A percentile compares a stretch with the other conserved stretches of the same genome.
These are phyloP conservation scores for Bujurquina vittata DNA, from an alignment of 2,113 vertebrate genomes.

Conservation along the genomic window DNA sequence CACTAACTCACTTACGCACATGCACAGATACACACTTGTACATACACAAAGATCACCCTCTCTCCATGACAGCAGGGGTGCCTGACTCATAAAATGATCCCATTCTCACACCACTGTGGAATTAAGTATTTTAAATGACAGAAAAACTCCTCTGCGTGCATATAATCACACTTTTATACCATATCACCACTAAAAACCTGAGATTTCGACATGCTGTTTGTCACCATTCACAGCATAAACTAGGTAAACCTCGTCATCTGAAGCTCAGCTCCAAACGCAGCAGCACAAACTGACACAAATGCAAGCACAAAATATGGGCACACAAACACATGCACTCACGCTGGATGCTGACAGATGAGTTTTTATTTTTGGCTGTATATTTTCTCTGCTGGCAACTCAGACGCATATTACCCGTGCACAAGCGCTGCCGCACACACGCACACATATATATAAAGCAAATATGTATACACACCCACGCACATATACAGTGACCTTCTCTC, in stretches of 20 bases:
- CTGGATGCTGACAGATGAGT: constrained; percentile 75
- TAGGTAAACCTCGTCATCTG: constrained; percentile 53
- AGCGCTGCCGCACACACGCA: constrained; percentile 29
- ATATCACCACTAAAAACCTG: constrained; percentile 17
- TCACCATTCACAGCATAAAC: constrained; percentile 50
- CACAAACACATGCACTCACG: constrained; percentile 44
- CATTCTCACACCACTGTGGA: constrained; percentile 24
- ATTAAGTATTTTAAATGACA: constrained; percentile 33
- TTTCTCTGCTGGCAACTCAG: constrained; percentile 73
- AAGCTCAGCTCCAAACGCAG: constrained; percentile 43
- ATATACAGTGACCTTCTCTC: constrained; percentile 73
- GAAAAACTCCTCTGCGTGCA: not conserved
- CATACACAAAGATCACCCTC: constrained; percentile 32
- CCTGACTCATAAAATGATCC: constrained; percentile 49
- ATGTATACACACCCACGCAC: constrained; percentile 51
- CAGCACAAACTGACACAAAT: constrained; percentile 58
- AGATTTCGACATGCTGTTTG: constrained; percentile 39
- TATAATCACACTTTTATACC: constrained; percentile 25
- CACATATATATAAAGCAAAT: constrained; percentile 54
- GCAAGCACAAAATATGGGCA: constrained; percentile 49
- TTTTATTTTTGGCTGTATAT: constrained; percentile 80
- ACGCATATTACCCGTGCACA: constrained; percentile 61
- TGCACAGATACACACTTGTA: constrained; percentile 44
- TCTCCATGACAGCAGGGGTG: constrained; percentile 23
- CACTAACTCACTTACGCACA: constrained; percentile 59